phyloP scores from a whole-genome alignment of 2,888 invertebrate species.

The Nomada lathburiana region DNA sequence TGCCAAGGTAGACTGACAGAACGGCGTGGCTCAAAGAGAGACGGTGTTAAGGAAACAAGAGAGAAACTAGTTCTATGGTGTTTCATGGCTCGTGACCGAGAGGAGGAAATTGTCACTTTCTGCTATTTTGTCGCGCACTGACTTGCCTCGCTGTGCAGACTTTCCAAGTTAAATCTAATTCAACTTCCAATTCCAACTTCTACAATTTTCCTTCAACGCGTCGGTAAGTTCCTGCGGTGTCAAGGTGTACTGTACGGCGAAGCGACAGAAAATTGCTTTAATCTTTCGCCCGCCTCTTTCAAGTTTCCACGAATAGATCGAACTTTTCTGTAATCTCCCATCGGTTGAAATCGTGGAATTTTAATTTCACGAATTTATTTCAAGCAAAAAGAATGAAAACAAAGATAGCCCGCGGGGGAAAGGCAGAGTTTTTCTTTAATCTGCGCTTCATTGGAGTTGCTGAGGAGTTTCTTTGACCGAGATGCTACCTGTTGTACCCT shows the following conservation, averaged over 20 bases:
- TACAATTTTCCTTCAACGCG: conserved; percentile 41
- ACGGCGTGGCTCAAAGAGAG: not conserved
- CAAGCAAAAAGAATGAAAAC: not conserved
- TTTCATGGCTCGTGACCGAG: conserved; percentile 36
- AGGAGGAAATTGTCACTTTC: conserved; percentile 47
- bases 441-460: not conserved
- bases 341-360: not conserved
- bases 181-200: conserved; percentile 49
- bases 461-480: not conserved
- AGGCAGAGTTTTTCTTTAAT: not conserved
- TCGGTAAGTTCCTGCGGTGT: conserved; percentile 32
- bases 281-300: not conserved
- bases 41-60: not conserved
- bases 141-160: conserved; percentile 16
- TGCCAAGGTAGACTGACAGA: not conserved
- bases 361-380: not conserved
- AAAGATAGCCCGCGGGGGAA: not conserved
- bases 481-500: conserved; percentile 43
- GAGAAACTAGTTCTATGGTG: conserved; percentile 13
- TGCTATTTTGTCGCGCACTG: conserved; percentile 29
- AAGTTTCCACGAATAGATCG: conserved; percentile 8
- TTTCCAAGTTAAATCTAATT: conserved; percentile 56
- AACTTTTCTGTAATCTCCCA: not conserved
- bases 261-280: conserved; percentile 44
- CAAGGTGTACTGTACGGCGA: conserved; percentile 17